A percentile compares a stretch with the other conserved stretches of the same genome.
Conservation (phyloP, 2,797 vertebrate genomes). For the Falco peregrinus region DNA sequence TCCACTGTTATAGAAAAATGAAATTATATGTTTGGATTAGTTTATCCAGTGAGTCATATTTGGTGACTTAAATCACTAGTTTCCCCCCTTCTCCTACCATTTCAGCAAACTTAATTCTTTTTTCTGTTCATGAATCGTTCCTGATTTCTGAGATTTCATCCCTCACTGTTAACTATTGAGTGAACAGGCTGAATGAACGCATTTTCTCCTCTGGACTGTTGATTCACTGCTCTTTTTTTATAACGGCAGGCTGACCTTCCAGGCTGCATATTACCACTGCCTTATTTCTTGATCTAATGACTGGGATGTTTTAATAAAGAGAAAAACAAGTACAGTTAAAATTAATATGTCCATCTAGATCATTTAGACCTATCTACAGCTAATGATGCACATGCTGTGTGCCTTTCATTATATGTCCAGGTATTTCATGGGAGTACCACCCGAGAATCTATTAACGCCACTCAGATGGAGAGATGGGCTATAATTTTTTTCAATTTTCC, state of each 20-base stretch:
- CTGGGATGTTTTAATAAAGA: neutral
- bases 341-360: neutral
- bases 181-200: neutral
- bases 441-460: neutral
- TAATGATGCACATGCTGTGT: neutral
- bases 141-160: neutral
- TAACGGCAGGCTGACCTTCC: neutral
- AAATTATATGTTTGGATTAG: neutral
- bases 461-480: neutral
- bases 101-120: neutral
- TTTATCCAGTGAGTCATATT: slow-evolving; percentile 2
- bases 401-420: neutral
- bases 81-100: neutral
- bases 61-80: neutral
- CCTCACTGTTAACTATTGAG: neutral
- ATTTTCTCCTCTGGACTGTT: neutral
- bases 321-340: neutral
- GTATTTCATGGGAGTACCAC: neutral
- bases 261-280: neutral
- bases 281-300: neutral
- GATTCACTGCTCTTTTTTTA: neutral
- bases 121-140: neutral
- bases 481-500: no score
- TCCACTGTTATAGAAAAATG: neutral
- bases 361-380: neutral